A percentile compares a stretch with the other conserved stretches of the same genome.
Conservation (phyloP, 2,888 invertebrate genomes). For the Shargacucullia verbasci region DNA sequence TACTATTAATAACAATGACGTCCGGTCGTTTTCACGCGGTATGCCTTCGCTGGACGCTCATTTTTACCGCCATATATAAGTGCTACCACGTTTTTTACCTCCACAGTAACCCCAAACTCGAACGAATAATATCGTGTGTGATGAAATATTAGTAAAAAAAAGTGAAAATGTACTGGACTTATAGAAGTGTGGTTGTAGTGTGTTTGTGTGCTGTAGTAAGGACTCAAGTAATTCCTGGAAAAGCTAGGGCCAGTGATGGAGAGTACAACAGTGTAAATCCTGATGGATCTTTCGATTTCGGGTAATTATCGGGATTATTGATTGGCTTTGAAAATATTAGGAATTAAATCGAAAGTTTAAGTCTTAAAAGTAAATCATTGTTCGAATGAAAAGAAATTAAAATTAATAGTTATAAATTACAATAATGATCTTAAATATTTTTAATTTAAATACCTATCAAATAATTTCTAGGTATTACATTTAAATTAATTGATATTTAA, state of each 20-base stretch:
- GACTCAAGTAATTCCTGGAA: slow-evolving; percentile 84
- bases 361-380: too few species aligned
- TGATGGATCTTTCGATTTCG: slow-evolving; percentile 93
- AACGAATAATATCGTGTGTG: slow-evolving; percentile 58
- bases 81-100: slow-evolving; percentile 80
- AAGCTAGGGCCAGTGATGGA: slow-evolving; percentile 85
- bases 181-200: slow-evolving; percentile 73
- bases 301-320: slow-evolving; percentile 75
- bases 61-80: slow-evolving; percentile 86
- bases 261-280: slow-evolving; percentile 91
- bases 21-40: slow-evolving; percentile 86
- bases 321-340: too few species aligned
- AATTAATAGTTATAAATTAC: too few species aligned
- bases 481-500: too few species aligned
- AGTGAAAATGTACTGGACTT: slow-evolving; percentile 78
- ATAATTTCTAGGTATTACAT: too few species aligned
- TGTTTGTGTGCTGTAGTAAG: slow-evolving; percentile 78
- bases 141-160: slow-evolving; percentile 46
- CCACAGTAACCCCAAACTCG: slow-evolving; percentile 76
- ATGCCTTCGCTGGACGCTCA: slow-evolving; percentile 77
- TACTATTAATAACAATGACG: slow-evolving; percentile 85
- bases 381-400: too few species aligned
- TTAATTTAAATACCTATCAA: too few species aligned
- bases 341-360: too few species aligned
- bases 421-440: too few species aligned